Evolutionary conservation across 2,797 vertebrate genomes (phyloP).

Genomic region (Amblyopsis hoosieri): DNA sequence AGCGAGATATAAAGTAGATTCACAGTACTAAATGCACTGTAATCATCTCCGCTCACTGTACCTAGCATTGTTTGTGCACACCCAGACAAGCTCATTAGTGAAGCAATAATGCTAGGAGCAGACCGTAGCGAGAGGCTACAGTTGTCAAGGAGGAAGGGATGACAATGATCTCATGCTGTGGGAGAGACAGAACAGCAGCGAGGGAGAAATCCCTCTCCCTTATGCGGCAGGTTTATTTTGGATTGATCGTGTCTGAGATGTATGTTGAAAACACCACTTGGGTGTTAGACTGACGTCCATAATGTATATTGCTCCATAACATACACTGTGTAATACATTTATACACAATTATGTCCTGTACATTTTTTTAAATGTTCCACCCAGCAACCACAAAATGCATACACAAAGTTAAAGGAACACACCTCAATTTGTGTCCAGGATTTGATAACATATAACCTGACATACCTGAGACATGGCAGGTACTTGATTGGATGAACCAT

Average conservation of each 20-base stretch:
- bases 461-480: too few species aligned
- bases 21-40: constrained; percentile 40
- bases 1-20: constrained; percentile 37
- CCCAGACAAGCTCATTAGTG: constrained; percentile 45
- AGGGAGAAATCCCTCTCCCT: constrained; percentile 46
- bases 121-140: constrained; percentile 24
- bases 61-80: constrained; percentile 32
- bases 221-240: constrained; percentile 63
- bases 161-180: background rate
- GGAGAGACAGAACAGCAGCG: constrained; percentile 12
- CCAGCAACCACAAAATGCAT: too few species aligned
- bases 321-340: constrained; percentile 4
- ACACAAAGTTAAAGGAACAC: too few species aligned
- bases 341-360: too few species aligned
- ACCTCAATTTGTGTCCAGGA: too few species aligned
- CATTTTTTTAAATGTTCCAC: too few species aligned
- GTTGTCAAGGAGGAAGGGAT: background rate
- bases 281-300: constrained; percentile 53
- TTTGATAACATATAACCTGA: too few species aligned
- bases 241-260: constrained; percentile 67
- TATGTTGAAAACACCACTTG: constrained; percentile 60
- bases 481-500: too few species aligned
- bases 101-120: constrained; percentile 26
- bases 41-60: constrained; percentile 53
- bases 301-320: constrained; percentile 48